Conservation (phyloP, 2,888 invertebrate genomes). For the Hecatera dysodea region DNA sequence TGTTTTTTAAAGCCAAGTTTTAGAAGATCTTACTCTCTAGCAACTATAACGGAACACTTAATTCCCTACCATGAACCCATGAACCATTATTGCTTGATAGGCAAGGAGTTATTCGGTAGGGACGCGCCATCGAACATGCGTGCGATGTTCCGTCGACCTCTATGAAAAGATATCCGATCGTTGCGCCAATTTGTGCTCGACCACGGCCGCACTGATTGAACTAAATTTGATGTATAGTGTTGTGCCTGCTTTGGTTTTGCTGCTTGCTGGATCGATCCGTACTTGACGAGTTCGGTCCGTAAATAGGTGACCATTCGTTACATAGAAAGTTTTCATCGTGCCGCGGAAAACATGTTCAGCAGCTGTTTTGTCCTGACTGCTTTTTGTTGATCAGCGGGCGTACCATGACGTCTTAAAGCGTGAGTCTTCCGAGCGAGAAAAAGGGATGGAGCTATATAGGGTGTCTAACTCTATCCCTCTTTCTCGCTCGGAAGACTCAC, state of each 20-base stretch:
- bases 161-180: constrained; percentile 48
- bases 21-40: neutral
- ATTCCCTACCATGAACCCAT: neutral
- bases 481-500: too few relatives aligned
- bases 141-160: constrained; percentile 35
- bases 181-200: constrained; percentile 25
- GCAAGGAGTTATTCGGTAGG: constrained; percentile 1
- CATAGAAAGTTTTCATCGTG: too few relatives aligned
- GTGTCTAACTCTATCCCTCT: too few relatives aligned
- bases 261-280: neutral
- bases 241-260: constrained; percentile 5
- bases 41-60: neutral
- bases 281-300: too few relatives aligned
- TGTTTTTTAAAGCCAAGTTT: neutral
- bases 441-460: too few relatives aligned
- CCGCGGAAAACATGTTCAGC: too few relatives aligned
- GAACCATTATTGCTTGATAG: neutral
- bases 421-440: too few relatives aligned
- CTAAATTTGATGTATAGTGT: constrained; percentile 23
- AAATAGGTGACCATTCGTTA: too few relatives aligned
- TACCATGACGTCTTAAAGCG: too few relatives aligned
- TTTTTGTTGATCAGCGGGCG: too few relatives aligned
- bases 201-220: constrained; percentile 8
- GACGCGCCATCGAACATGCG: constrained; percentile 13
- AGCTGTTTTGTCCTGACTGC: too few relatives aligned